Evolutionary conservation across 2,113 vertebrate species (phyloP).

Genomic region (Andinoacara biseriatus): DNA sequence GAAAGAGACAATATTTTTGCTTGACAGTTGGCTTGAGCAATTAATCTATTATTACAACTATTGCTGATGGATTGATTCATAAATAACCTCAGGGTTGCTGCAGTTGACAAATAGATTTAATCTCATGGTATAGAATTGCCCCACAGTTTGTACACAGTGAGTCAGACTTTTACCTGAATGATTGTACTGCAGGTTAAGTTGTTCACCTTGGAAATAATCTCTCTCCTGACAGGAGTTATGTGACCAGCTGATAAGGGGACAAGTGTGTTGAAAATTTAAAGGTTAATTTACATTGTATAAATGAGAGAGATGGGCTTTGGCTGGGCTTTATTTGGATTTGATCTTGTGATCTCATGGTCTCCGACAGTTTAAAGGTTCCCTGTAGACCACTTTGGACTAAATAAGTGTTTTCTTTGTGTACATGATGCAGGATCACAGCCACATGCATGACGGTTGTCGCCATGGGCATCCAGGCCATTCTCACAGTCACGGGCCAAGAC

Average conservation of each 20-base stretch:
- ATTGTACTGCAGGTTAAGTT: not conserved
- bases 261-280: not conserved
- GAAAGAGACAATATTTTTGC: not conserved
- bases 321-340: not conserved
- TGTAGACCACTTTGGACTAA: not conserved
- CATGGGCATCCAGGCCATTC: conserved; percentile 76
- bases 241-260: no score
- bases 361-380: not conserved
- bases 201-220: not conserved
- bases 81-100: not conserved
- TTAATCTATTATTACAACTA: not conserved
- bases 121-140: not conserved
- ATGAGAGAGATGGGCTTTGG: not conserved
- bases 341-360: not conserved
- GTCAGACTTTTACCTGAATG: not conserved
- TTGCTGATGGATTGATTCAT: not conserved
- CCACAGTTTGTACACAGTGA: not conserved
- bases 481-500: conserved; percentile 76
- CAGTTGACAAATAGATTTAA: not conserved
- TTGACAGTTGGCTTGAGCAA: not conserved
- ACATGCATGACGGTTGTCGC: conserved; percentile 70
- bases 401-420: not conserved
- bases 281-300: no score
- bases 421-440: conserved; percentile 62
- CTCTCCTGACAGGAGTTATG: not conserved